Evolutionary conservation across 23 tunicate genomes (phyloP), one percentile per base, ranked within the genome.

Genomic region (Ciona savignyi): DNA sequence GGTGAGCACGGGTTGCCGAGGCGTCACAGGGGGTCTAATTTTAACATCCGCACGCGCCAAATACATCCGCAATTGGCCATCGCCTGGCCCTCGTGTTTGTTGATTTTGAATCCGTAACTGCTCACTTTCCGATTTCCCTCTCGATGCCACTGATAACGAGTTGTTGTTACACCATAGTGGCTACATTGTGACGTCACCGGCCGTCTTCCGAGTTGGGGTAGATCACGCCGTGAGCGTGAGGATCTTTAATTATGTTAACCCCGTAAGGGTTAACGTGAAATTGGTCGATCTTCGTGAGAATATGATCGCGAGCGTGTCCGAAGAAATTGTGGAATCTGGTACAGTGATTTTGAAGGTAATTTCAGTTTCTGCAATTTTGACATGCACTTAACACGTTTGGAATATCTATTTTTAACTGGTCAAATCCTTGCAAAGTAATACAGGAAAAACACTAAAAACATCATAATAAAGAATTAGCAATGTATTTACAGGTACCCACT

Each of bases 161-260:
- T 42, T 42, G 15, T 64, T 11, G 6, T 68, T 68, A 0, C 56
- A 23, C 32, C 82, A 72, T 80, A 95, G 99, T 11, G 94, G 89
- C 23, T 95, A 95, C 74, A 85, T 95, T 60, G 73, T 95, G 68
- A 76, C 92, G 74, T 87, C 99, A 63, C 99, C 99, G 30, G 82
- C 94, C 26, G 92, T 95, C 4, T 79, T 95, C 66, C 87, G 95
- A 48, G 73, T 86, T 20, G 95, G 95, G 25, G 86, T 95, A 23
- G 62, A 75, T 65, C 95, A 95, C 73, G 72, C 62, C 66, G 78
- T 95, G 33, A 78, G 32, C 56, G 83, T 95, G 0, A 78, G 90
- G 25, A 83, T 95, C 0, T 87, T 95, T 71, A 84, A 83, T 61
- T 79, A 92, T 32, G 31, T 30, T 0, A 80, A 75, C 1, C 67